Evolutionary conservation across 2,113 vertebrate genomes (phyloP).

Genomic region (Oostethus manadensis): DNA sequence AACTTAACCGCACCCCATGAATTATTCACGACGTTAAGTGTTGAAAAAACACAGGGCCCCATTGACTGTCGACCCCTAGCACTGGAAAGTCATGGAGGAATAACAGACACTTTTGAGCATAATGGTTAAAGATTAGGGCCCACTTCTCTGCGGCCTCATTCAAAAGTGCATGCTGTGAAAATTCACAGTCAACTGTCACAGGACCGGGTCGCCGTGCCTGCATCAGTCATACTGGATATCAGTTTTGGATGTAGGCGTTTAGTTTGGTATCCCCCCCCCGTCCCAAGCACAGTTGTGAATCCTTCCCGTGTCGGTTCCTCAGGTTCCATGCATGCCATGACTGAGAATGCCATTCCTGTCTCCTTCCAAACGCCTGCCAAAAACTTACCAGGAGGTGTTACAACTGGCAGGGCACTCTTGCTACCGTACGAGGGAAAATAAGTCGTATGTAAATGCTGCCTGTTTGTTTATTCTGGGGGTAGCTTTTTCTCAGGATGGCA

Average conservation of each 20-base stretch:
- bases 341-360: slow-evolving; percentile 44
- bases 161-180: slow-evolving; percentile 24
- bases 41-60: slow-evolving; percentile 62
- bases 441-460: slow-evolving; percentile 58
- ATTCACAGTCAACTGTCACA: slow-evolving; percentile 9
- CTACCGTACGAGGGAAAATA: slow-evolving; percentile 47
- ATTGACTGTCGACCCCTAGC: slow-evolving; percentile 66
- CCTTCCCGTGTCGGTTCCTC: slow-evolving; percentile 29
- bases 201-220: slow-evolving; percentile 14
- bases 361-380: slow-evolving; percentile 39
- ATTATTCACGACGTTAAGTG: slow-evolving; percentile 74
- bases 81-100: slow-evolving; percentile 60
- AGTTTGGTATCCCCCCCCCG: too few species aligned
- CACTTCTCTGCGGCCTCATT: slow-evolving; percentile 20
- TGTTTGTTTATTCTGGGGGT: slow-evolving; percentile 54
- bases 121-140: slow-evolving; percentile 55
- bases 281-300: slow-evolving; percentile 19
- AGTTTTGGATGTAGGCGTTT: slow-evolving; percentile 34
- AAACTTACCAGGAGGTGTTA: slow-evolving; percentile 34
- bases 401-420: slow-evolving; percentile 18
- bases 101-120: slow-evolving; percentile 53
- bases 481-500: slow-evolving; percentile 46
- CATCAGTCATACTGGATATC: slow-evolving; percentile 34
- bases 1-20: slow-evolving; percentile 68
- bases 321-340: slow-evolving; percentile 46